Percentiles rank a stretch among this genome's conserved stretches.
These are phyloP conservation scores for human DNA, from an alignment of 2,113 vertebrate species.

Conservation along the genomic window GRCh38 chr19:1311001-1311500, in stretches of 20 bases:
- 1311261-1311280: no score
- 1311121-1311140: not conserved
- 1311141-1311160: not conserved
- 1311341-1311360: not conserved
- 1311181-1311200: not conserved
- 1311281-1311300: not conserved
- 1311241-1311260: no score
- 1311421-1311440: not conserved
- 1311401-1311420: fast-evolving
- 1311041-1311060: conserved; percentile 42
- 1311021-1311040: conserved; percentile 73
- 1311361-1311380: fast-evolving
- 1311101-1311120: not conserved
- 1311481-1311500: not conserved
- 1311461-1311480: not conserved
- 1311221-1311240: not conserved
- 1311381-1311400: fast-evolving
- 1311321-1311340: not conserved
- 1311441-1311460: not conserved
- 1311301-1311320: no score
- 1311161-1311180: not conserved
- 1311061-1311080: conserved; percentile 61
- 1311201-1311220: conserved; percentile 18
- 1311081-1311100: conserved; percentile 38
- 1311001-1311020: conserved; percentile 68